Evolutionary conservation across 2,888 invertebrate species (phyloP).

Genomic region (Ptilodon capucinus): DNA sequence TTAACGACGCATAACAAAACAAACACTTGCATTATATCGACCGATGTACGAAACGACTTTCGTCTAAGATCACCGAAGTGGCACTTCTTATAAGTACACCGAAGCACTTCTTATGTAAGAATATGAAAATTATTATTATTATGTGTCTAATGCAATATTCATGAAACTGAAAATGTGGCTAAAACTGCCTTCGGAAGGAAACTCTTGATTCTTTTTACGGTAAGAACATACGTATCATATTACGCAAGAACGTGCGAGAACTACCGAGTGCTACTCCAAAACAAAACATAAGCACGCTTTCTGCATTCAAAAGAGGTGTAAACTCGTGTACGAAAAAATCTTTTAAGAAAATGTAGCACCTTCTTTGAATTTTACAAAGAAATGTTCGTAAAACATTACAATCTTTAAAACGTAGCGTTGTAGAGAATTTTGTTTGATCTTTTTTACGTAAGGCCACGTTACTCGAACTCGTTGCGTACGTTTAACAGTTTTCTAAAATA

Average conservation of each 20-base stretch:
- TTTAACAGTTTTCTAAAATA: too few relatives aligned
- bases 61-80: background rate
- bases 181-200: background rate
- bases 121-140: background rate
- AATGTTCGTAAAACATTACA: too few relatives aligned
- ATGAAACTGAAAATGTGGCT: background rate
- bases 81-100: background rate
- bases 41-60: background rate
- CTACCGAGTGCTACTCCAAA: background rate
- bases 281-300: background rate
- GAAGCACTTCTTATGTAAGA: background rate
- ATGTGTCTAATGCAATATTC: background rate
- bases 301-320: background rate
- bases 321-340: too few relatives aligned
- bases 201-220: background rate
- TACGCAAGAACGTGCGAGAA: too few relatives aligned
- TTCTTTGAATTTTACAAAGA: too few relatives aligned
- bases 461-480: too few relatives aligned
- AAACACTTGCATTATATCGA: background rate
- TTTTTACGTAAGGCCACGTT: too few relatives aligned
- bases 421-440: too few relatives aligned
- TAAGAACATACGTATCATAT: background rate
- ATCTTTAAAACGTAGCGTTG: too few relatives aligned
- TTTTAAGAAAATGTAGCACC: too few relatives aligned
- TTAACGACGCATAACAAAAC: background rate